Conservation (phyloP, 2,888 invertebrate genomes). For the Noctua pronuba region DNA sequence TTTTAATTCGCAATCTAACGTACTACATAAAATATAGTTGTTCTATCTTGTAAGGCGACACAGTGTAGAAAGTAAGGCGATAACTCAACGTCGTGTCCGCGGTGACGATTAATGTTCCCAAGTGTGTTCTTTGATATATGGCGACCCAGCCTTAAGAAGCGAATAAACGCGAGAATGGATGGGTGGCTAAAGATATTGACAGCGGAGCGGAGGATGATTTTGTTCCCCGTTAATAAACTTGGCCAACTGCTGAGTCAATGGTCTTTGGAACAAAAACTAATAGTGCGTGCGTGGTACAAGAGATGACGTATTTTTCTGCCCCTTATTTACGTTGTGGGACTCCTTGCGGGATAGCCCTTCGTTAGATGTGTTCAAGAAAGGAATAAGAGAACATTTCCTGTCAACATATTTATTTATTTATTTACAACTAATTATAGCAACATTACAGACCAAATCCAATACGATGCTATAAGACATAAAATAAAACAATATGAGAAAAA, state of each 20-base stretch:
- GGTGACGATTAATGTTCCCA: conserved; percentile 54
- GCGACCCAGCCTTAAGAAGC: conserved; percentile 8
- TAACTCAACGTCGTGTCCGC: conserved; percentile 50
- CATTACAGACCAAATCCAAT: no score
- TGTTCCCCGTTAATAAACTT: conserved; percentile 14
- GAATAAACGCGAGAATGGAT: conserved; percentile 26
- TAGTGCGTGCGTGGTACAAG: no score
- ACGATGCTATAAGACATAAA: no score
- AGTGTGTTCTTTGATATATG: conserved; percentile 56
- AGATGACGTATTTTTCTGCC: neutral
- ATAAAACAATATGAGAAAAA: no score
- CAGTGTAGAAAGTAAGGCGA: conserved; percentile 29
- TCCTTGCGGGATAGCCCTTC: no score
- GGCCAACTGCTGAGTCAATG: neutral
- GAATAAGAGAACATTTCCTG: no score
- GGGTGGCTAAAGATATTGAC: conserved; percentile 34
- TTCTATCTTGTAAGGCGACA: conserved; percentile 21
- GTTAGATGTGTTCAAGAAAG: no score
- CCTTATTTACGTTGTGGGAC: no score
- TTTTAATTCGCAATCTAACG: neutral
- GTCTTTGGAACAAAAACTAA: neutral
- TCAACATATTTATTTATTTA: no score
- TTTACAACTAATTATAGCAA: no score
- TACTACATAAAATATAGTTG: conserved; percentile 15
- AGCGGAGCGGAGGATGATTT: conserved; percentile 11